A percentile compares a stretch with the other conserved stretches of the same genome.
These are phyloP conservation scores for Mellivora capensis DNA, from an alignment of 2,113 vertebrate genomes.

Conservation along the genomic window DNA sequence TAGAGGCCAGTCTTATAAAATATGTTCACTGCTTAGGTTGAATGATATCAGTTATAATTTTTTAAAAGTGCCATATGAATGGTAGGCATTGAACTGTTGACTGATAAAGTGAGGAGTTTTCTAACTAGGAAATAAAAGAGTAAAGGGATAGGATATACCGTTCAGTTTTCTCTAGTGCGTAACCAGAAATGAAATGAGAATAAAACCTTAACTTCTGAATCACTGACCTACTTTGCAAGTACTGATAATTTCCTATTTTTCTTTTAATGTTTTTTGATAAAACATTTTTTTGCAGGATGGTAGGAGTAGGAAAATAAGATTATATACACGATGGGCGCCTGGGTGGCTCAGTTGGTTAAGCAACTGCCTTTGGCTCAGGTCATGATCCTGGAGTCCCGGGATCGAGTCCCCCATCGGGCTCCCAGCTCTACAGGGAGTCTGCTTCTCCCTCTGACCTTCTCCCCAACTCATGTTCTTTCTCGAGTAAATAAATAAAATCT, in stretches of 20 bases:
- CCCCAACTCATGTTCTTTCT: too few species aligned
- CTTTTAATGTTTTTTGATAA: not conserved
- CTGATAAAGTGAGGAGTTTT: not conserved
- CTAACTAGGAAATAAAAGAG: not conserved
- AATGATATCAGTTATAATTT: not conserved
- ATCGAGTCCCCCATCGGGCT: too few species aligned
- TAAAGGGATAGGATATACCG: not conserved
- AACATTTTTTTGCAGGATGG: not conserved
- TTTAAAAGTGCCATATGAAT: not conserved
- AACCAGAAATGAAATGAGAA: conserved; percentile 3
- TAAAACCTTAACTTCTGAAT: not conserved
- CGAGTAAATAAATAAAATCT: too few species aligned
- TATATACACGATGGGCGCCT: too few species aligned
- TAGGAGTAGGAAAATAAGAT: not conserved
- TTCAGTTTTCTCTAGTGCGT: not conserved
- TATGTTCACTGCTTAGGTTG: not conserved
- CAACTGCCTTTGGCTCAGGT: too few species aligned
- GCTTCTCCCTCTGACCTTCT: too few species aligned
- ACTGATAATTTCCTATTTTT: not conserved
- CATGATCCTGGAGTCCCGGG: too few species aligned
- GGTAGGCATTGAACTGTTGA: not conserved
- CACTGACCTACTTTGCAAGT: not conserved
- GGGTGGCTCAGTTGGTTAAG: too few species aligned
- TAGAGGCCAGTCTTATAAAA: not conserved
- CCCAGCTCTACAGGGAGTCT: too few species aligned